phyloP scores from a whole-genome alignment of 2,888 invertebrate species.

The Laothoe populi region DNA sequence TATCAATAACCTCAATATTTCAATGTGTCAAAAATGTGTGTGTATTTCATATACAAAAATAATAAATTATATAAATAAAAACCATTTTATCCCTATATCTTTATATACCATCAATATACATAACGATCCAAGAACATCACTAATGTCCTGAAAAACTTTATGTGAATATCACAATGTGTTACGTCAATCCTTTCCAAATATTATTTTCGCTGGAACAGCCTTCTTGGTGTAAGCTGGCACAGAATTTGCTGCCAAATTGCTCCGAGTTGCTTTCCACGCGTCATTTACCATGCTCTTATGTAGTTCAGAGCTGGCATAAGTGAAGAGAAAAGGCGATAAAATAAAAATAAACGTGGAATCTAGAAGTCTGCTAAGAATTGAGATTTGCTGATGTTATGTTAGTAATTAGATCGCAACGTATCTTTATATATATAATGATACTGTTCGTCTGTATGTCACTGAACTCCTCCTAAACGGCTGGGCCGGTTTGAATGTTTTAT shows the following conservation, averaged over 20 bases:
- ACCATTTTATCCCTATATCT: neutral
- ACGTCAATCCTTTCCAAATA: conserved; percentile 42
- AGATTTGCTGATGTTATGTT: too few relatives aligned
- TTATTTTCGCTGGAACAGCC: conserved; percentile 58
- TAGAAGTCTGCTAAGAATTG: neutral
- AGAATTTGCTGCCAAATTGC: conserved; percentile 79
- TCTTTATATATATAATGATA: too few relatives aligned
- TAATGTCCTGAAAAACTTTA: conserved; percentile 17
- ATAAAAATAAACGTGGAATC: conserved; percentile 7
- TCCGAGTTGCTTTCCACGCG: conserved; percentile 71
- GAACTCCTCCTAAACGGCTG: too few relatives aligned
- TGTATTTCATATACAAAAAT: too few relatives aligned
- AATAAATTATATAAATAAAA: neutral
- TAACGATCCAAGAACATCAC: neutral
- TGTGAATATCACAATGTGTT: conserved; percentile 27
- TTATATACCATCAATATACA: conserved; percentile 2
- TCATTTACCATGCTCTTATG: conserved; percentile 67
- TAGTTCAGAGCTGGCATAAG: conserved; percentile 15
- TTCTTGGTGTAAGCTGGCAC: conserved; percentile 58
- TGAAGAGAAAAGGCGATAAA: conserved; percentile 18
- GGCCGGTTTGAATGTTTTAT: too few relatives aligned
- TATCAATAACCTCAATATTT: too few relatives aligned
- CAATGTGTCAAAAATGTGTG: too few relatives aligned
- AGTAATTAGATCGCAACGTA: too few relatives aligned
- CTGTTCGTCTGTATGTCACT: too few relatives aligned